Percentiles rank a stretch among this genome's conserved stretches.
phyloP scores from a whole-genome alignment of 1,140 invertebrate species.

The Cepaea nemoralis region DNA sequence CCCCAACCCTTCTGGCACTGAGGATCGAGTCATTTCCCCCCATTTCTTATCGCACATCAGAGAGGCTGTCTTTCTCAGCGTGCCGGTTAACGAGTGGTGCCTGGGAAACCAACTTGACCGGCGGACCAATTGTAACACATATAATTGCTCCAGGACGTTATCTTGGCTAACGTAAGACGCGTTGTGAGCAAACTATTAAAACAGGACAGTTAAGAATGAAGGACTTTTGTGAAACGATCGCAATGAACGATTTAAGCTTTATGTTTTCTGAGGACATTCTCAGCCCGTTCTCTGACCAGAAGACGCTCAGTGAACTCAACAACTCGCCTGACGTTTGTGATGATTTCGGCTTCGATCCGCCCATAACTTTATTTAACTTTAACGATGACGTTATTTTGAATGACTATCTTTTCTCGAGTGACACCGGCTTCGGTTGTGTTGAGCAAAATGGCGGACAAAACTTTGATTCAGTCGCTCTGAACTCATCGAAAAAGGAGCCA shows the following conservation, averaged over 20 bases:
- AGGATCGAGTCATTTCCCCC: not conserved
- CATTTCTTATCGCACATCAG: not conserved
- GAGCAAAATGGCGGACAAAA: not conserved
- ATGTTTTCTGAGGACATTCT: constrained; percentile 23
- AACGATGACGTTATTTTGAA: constrained; percentile 33
- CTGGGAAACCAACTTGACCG: not conserved
- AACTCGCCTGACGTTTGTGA: constrained; percentile 3
- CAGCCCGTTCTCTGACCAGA: constrained; percentile 36
- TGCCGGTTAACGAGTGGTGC: not conserved
- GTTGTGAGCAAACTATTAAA: not conserved
- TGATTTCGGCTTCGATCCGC: not conserved
- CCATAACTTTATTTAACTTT: constrained; percentile 37
- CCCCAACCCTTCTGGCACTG: not conserved
- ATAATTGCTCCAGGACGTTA: not conserved
- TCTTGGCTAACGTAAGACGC: not conserved
- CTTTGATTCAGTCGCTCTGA: not conserved
- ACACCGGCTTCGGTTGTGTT: constrained; percentile 16
- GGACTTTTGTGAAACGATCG: not conserved
- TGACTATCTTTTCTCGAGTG: constrained; percentile 33
- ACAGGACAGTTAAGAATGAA: constrained; percentile 21
- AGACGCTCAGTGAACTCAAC: constrained; percentile 31
- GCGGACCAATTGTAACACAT: not conserved
- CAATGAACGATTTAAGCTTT: constrained; percentile 16
- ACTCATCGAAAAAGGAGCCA: no score
- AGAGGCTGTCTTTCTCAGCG: not conserved